Percentiles rank a stretch among this genome's conserved stretches.
These are phyloP conservation scores for Sericinus montela DNA, from an alignment of 2,888 invertebrate species.

Conservation along the genomic window DNA sequence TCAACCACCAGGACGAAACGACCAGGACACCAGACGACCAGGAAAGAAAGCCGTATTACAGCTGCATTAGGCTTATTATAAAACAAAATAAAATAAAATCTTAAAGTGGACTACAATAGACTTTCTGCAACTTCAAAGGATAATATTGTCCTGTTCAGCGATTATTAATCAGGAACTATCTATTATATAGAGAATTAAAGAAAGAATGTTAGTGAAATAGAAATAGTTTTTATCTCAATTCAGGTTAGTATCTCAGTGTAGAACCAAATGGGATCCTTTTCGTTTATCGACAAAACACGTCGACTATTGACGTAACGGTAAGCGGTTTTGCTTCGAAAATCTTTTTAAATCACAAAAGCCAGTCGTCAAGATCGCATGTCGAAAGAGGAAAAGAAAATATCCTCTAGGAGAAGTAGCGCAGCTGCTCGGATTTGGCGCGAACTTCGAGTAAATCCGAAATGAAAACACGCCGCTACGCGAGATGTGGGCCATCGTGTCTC, in stretches of 20 bases:
- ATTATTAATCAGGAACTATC: no score
- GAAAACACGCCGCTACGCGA: constrained; percentile 60
- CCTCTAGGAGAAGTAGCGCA: constrained; percentile 59
- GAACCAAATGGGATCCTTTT: constrained; percentile 31
- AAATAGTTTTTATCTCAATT: constrained; percentile 2
- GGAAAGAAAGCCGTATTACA: no score
- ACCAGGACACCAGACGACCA: no score
- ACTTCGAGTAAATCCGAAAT: constrained; percentile 73
- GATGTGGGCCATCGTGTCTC: constrained; percentile 63
- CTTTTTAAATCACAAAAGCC: constrained; percentile 77
- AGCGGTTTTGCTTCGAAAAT: constrained; percentile 69
- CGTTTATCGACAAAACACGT: constrained; percentile 44
- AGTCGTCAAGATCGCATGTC: constrained; percentile 71
- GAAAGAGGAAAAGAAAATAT: constrained; percentile 72
- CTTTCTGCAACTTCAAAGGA: no score
- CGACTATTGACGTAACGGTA: constrained; percentile 44
- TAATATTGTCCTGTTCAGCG: no score
- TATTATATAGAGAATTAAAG: no score
- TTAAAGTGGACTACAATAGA: no score
- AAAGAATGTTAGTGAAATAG: no score
- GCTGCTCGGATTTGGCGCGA: constrained; percentile 69
- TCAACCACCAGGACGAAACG: no score
- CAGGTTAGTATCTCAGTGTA: background rate
- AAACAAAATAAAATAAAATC: no score
- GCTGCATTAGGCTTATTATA: no score